These are phyloP conservation scores for Salvelinus sp. DNA, from an alignment of 2,113 vertebrate species.

Conservation along the genomic window DNA sequence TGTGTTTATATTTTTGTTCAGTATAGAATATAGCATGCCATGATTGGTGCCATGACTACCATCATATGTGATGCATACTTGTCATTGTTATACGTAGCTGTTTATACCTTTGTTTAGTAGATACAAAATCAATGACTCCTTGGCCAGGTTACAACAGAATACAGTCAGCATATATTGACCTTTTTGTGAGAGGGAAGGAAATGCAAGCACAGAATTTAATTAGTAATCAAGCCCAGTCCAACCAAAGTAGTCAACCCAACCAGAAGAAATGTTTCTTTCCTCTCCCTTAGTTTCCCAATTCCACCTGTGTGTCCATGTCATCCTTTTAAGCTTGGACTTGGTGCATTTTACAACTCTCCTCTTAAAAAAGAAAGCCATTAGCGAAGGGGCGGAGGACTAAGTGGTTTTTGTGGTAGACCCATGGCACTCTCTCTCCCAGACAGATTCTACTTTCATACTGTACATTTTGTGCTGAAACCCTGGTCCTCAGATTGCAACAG, in stretches of 20 bases:
- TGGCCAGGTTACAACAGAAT: not conserved
- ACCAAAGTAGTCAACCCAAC: constrained; percentile 11
- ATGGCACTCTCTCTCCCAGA: constrained; percentile 53
- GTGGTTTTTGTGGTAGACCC: constrained; percentile 73
- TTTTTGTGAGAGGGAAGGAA: not conserved
- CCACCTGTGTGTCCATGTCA: constrained; percentile 30
- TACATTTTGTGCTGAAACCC: constrained; percentile 56
- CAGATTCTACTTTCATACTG: constrained; percentile 54
- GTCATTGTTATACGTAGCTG: not conserved
- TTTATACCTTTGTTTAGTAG: not conserved
- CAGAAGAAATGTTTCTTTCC: no score
- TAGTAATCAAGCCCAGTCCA: not conserved
- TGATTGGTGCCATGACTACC: not conserved
- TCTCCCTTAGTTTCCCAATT: constrained; percentile 11
- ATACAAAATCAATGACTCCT: not conserved
- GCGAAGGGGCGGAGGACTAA: constrained; percentile 60
- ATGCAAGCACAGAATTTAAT: not conserved
- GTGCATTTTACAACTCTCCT: constrained; percentile 47
- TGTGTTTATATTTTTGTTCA: no score
- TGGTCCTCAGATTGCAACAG: constrained; percentile 42
- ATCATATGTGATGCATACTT: not conserved
- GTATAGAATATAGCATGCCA: not conserved
- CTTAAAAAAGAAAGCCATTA: constrained; percentile 70
- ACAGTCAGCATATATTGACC: not conserved
- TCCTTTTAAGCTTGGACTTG: constrained; percentile 58